Conservation (phyloP, 2,888 invertebrate species). For the Scaeva pyrastri region DNA sequence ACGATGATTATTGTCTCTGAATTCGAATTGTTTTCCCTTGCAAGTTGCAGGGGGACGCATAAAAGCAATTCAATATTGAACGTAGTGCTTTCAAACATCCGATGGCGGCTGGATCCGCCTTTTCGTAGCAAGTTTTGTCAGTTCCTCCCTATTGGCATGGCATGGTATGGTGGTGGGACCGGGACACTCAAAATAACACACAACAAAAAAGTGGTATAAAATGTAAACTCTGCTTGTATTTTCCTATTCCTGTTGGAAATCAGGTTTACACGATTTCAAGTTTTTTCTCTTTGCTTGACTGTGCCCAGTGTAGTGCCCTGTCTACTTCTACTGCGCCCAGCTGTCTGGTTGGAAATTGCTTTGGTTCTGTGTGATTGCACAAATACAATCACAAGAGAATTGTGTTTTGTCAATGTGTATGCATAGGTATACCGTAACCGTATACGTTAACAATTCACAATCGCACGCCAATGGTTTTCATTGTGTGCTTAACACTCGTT, state of each 20-base stretch:
- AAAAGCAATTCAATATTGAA: slow-evolving; percentile 56
- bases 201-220: slow-evolving; percentile 10
- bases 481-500: slow-evolving; percentile 70
- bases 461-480: slow-evolving; percentile 71
- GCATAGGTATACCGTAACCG: no score
- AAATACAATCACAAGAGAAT: slow-evolving; percentile 32
- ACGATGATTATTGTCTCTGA: slow-evolving; percentile 67
- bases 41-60: slow-evolving; percentile 43
- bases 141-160: slow-evolving; percentile 60
- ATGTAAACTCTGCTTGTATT: not conserved
- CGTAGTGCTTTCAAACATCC: slow-evolving; percentile 56
- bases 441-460: slow-evolving; percentile 52
- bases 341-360: slow-evolving; percentile 60
- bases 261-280: slow-evolving; percentile 66
- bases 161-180: slow-evolving; percentile 41
- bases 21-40: slow-evolving; percentile 34
- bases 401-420: slow-evolving; percentile 45
- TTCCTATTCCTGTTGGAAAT: slow-evolving; percentile 38
- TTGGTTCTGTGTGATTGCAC: slow-evolving; percentile 40
- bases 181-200: slow-evolving; percentile 8
- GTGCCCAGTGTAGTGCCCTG: slow-evolving; percentile 6
- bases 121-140: slow-evolving; percentile 60
- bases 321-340: slow-evolving; percentile 64
- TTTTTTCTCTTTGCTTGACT: slow-evolving; percentile 32
- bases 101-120: slow-evolving; percentile 73